Evolutionary conservation across 37 sponge, comb jelly and placozoan genomes (phyloP), one percentile per base, ranked within the genome.

Genomic region (Axinella damicornis): DNA sequence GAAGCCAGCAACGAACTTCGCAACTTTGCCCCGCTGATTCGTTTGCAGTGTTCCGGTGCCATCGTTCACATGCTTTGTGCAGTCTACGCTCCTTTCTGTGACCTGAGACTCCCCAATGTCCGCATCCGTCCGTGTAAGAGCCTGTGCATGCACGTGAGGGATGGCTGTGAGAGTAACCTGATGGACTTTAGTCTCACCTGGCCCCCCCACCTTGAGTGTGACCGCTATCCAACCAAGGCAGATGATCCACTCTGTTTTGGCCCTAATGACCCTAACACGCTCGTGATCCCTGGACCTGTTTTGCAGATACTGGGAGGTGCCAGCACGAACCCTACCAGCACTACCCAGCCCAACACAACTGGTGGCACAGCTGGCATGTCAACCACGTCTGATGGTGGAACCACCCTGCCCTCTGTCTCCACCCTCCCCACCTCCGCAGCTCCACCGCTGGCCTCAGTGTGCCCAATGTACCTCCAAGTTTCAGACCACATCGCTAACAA

Each of bases 21-120:
- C 1, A 71, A 86, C 37, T 93, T 85, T 71, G 39, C 31, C 19
- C 65, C 76, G 22, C 69, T 93, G 22, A 61, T 85, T 16, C 53
- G 41, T 53, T 13, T 37, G 6, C 57, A 28, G 0, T 94, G 94
- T 64, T 94, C 94, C 34, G 72, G 78, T 37, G 91, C 94, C 64
- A 80, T 94, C 53, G 79, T 94, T 27, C 87, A 87, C 63, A 84
- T 90, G 27, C 83, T 94, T 30, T 94, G 94, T 56, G 33, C 91
- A 5, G 73, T 90, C 17, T 94, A 94, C 75, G 78, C 91, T 53
- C 94, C 94, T 14, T 76, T 75, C 28, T 94, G 94, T 60, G 30
- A 59, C 5, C 38, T 33, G 0, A 30, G 24, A 0, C 16, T 27
- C 2, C 67, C 59, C 5, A 28, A 6, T 0, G 19, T 30, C 27